Evolutionary conservation across 2,888 invertebrate genomes (phyloP), one percentile per base, ranked within the genome.

Genomic region (Cryptocephalus moraei): DNA sequence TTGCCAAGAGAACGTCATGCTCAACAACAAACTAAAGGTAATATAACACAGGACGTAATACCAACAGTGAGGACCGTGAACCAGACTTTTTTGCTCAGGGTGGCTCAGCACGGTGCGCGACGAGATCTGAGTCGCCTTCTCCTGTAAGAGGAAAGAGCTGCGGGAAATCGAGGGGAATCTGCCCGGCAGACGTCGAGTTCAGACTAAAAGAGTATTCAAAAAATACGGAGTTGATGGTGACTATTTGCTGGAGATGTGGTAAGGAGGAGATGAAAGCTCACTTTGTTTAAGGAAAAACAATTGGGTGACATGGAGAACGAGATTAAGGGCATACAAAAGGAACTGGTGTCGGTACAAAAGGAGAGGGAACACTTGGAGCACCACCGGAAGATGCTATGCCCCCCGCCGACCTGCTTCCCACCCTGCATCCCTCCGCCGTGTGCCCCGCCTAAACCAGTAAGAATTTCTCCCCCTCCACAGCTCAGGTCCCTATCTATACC

Each of bases 261-360:
- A 33, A 45, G 1, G 41, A 10, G 8, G 41, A 3, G 11, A 6
- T 22, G 22, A 22, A 22, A 22, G 3, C 22, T 22, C 13, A 10
- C 38, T 39, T 31, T 46, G 41, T 40, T 53, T 61, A 9, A 82
- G 82, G 80, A 79, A 58, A 75, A 77, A 47, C 80, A 81, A 60
- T 60, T 84, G 9, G 69, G 68, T 10, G 73, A 70, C 4, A 75
- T 84, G 65, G 82, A 82, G 59, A 59, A 66, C 4, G 81, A 82
- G 61, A 77, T 83, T 0, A 72, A 72, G 8, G 71, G 72, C 32
- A 75, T 83, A 64, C 74, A 76, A 51, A 65, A 66, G 43, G 75
- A 78, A 56, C 57, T 78, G 54, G 55, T 68, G 4, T 70, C 71
- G 14, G 73, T 76, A 2, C 75, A 76, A 56, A 68, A 70, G 32